Evolutionary conservation across 2,113 vertebrate genomes (phyloP).

Genomic region (Nothocercus julius): DNA sequence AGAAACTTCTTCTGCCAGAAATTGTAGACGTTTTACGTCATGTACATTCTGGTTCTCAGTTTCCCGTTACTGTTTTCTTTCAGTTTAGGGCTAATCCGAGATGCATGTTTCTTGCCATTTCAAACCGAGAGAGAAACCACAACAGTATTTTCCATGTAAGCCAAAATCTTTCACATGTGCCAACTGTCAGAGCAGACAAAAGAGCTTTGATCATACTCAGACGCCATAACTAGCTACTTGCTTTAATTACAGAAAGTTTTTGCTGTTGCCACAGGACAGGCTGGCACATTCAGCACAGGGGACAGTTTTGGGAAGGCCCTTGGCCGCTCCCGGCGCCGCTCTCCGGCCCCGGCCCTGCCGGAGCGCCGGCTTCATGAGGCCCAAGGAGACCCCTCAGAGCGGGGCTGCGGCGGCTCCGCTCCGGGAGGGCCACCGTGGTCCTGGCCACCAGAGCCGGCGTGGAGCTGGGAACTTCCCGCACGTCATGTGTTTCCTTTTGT

Average conservation of each 20-base stretch:
- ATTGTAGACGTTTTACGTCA: slow-evolving; percentile 15
- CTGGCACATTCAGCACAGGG: slow-evolving; percentile 64
- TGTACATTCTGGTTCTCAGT: slow-evolving; percentile 22
- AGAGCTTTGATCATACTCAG: slow-evolving; percentile 71
- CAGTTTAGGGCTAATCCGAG: slow-evolving; percentile 47
- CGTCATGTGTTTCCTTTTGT: background rate
- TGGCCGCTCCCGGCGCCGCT: slow-evolving; percentile 46
- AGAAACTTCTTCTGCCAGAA: slow-evolving; percentile 34
- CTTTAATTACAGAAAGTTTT: slow-evolving; percentile 74
- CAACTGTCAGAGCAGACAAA: slow-evolving; percentile 68
- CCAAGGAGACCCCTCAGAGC: background rate
- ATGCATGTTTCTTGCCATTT: slow-evolving; percentile 49
- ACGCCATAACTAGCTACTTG: slow-evolving; percentile 70
- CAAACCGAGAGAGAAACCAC: slow-evolving; percentile 64
- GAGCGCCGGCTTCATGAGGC: background rate
- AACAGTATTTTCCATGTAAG: slow-evolving; percentile 58
- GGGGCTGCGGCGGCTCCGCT: background rate
- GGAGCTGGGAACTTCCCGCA: background rate
- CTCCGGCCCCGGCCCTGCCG: slow-evolving; percentile 52
- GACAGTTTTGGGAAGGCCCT: slow-evolving; percentile 60
- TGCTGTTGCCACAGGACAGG: slow-evolving; percentile 46
- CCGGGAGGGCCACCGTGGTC: background rate
- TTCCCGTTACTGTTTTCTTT: slow-evolving; percentile 59
- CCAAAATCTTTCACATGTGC: slow-evolving; percentile 67
- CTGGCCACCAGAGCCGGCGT: background rate